Conservation (phyloP, 2,113 vertebrate genomes). For the Aspiorhynchus laticeps region DNA sequence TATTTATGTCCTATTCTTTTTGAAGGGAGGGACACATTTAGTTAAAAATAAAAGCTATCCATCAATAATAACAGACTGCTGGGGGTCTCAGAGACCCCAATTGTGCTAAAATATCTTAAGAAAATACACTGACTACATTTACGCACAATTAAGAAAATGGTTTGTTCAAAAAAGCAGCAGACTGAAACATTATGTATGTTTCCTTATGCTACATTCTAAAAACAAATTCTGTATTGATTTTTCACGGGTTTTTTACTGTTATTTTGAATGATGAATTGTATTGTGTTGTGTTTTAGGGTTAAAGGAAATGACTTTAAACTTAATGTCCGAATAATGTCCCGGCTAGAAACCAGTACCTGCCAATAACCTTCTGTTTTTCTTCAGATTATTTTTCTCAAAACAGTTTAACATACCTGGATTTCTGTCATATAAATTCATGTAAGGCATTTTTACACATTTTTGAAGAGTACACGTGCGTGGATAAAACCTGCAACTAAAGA, state of each 20-base stretch:
- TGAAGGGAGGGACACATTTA: not conserved
- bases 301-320: not conserved
- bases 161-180: not conserved
- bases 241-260: not conserved
- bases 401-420: not conserved
- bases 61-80: not conserved
- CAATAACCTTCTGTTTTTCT: not conserved
- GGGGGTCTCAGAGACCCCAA: not conserved
- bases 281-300: not conserved
- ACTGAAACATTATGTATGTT: not conserved
- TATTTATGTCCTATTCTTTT: constrained; percentile 34
- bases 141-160: not conserved
- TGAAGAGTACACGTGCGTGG: too few relatives aligned
- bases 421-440: not conserved
- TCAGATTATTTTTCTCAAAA: not conserved
- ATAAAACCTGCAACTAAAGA: too few relatives aligned
- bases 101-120: not conserved
- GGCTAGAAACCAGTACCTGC: not conserved
- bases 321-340: not conserved
- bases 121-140: not conserved
- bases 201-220: not conserved
- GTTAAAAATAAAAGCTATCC: constrained; percentile 1
- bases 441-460: not conserved
- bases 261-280: not conserved
- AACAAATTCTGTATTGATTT: not conserved